These are phyloP conservation scores for Hipparchia sbordonii DNA, from an alignment of 2,888 invertebrate genomes.

Conservation along the genomic window DNA sequence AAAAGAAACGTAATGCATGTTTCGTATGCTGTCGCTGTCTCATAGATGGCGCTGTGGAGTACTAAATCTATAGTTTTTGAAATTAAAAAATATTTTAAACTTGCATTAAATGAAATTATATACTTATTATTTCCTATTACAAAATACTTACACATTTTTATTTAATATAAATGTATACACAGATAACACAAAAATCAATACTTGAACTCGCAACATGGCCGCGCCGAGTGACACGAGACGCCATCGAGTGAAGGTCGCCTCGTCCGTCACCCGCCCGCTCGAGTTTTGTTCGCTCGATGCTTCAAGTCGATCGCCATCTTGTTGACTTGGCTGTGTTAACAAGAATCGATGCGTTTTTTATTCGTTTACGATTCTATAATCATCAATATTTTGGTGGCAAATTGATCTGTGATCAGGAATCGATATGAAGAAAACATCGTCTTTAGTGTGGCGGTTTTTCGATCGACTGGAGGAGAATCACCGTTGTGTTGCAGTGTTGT, in stretches of 20 bases:
- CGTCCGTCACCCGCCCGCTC: slow-evolving; percentile 46
- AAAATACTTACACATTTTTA: not conserved
- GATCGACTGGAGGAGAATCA: slow-evolving; percentile 66
- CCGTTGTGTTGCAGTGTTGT: slow-evolving; percentile 69
- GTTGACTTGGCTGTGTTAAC: slow-evolving; percentile 55
- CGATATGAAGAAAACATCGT: slow-evolving; percentile 73
- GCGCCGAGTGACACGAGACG: slow-evolving; percentile 8
- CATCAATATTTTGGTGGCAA: slow-evolving; percentile 61
- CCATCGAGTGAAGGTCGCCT: slow-evolving; percentile 50
- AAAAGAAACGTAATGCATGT: no score
- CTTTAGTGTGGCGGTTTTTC: slow-evolving; percentile 75
- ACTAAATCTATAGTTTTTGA: no score
- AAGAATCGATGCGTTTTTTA: slow-evolving; percentile 66
- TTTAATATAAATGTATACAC: slow-evolving; percentile 9
- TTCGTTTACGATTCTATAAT: slow-evolving; percentile 56
- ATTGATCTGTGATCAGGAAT: slow-evolving; percentile 54
- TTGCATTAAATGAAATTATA: no score
- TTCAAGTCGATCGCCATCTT: slow-evolving; percentile 53
- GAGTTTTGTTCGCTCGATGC: slow-evolving; percentile 49
- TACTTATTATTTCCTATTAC: no score
- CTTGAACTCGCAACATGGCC: slow-evolving; percentile 20
- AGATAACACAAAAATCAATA: slow-evolving; percentile 37
- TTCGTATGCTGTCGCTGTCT: no score
- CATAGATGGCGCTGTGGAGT: no score
- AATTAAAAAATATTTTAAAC: no score